Percentiles rank a stretch among this genome's conserved stretches.
Conservation (phyloP, 2,113 vertebrate species). For the Lagopus leucura region DNA sequence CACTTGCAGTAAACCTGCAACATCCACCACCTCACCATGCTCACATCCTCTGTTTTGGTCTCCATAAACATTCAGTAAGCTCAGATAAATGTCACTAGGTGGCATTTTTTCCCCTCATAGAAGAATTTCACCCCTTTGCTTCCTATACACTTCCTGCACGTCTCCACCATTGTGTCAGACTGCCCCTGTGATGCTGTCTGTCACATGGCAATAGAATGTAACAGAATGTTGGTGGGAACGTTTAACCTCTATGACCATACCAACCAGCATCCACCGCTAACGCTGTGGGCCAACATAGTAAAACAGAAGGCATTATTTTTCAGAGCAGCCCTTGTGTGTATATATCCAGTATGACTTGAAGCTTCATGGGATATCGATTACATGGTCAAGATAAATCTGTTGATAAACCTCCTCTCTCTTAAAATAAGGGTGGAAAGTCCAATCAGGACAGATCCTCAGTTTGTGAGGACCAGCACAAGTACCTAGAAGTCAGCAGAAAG, state of each 20-base stretch:
- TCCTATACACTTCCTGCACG: background rate
- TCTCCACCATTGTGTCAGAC: background rate
- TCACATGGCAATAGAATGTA: background rate
- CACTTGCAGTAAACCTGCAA: background rate
- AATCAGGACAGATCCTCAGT: background rate
- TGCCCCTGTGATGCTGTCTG: background rate
- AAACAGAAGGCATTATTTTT: background rate
- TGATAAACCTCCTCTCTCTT: background rate
- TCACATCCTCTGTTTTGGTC: background rate
- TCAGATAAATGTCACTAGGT: background rate
- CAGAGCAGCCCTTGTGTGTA: background rate
- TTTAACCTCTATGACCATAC: background rate
- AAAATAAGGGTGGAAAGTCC: background rate
- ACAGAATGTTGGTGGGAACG: background rate
- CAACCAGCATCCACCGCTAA: background rate
- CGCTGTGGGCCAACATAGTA: background rate
- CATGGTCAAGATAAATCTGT: background rate
- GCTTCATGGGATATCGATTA: background rate
- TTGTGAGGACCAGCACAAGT: background rate
- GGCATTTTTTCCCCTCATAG: background rate
- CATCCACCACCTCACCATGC: background rate
- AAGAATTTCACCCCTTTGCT: background rate
- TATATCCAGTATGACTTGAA: background rate
- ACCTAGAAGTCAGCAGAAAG: background rate
- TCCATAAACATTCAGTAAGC: background rate